These are phyloP conservation scores for Enhydra lutris DNA, from an alignment of 2,113 vertebrate species.

Conservation along the genomic window DNA sequence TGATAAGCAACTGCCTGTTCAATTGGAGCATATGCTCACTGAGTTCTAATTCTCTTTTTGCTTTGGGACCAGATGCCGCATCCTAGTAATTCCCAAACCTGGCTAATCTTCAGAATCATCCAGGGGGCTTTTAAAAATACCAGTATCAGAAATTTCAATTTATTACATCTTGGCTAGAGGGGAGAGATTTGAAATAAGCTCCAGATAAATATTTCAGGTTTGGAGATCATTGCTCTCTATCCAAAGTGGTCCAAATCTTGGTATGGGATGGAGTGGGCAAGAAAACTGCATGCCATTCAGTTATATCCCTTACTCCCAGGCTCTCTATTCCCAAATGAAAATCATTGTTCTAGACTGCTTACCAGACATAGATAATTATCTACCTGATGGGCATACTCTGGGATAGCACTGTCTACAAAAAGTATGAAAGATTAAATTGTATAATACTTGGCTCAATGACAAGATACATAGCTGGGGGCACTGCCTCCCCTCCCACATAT, in stretches of 20 bases:
- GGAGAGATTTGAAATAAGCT: not conserved
- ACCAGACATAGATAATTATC: not conserved
- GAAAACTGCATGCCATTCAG: not conserved
- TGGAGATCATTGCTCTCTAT: not conserved
- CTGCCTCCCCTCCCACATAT: fast-evolving
- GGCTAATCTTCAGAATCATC: slow-evolving; percentile 38
- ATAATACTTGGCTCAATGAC: not conserved
- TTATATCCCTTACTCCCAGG: not conserved
- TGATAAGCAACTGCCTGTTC: slow-evolving; percentile 55
- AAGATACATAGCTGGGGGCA: not conserved
- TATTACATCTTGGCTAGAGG: not conserved
- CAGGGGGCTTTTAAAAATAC: slow-evolving; percentile 27
- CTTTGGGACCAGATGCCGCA: slow-evolving; percentile 27
- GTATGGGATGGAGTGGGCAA: not conserved
- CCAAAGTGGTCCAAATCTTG: not conserved
- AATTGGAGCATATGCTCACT: not conserved
- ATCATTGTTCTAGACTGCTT: not conserved
- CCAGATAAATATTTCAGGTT: slow-evolving; percentile 7
- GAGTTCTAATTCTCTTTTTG: slow-evolving; percentile 47
- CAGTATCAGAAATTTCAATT: not conserved
- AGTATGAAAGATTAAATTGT: not conserved
- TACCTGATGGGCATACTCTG: not conserved
- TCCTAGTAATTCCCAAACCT: slow-evolving; percentile 45
- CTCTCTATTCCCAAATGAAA: not conserved
- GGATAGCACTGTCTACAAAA: not conserved